Base-by-base conservation (phyloP, 2,888 invertebrate species). In the Lasioglossum villosulum region DNA sequence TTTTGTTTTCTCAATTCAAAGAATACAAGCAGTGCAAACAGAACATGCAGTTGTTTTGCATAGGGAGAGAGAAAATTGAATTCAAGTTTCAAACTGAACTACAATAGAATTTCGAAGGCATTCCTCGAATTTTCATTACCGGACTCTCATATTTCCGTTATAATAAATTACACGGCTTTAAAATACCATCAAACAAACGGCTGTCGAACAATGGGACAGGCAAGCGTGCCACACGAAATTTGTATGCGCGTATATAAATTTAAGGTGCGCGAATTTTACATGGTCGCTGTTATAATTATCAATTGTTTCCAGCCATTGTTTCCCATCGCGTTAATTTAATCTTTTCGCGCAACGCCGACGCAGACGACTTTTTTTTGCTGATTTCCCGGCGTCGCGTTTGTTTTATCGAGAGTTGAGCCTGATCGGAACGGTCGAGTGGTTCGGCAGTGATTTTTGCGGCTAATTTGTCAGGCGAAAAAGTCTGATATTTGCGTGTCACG, bases 291-390 rank as follows among this genome's bases (percentile, higher is more conserved):
- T 56, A 66, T 81, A 86, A 86, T 86, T 86, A 76, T 75, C 59
- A 86, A 86, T 86, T 87, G 86, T 86, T 80, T 78, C 66, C 76
- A n/a, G 39, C 63, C 45, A 56, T 80, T 77, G 72, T 77, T 56
- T 59, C 16, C 66, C 34, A 72, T 63, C 45, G 27, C 30, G 80
- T 75, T 86, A 82, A 86, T 82, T 86, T 86, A 82, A 82, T 75
- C 63, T 34, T n/a, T 68, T 14, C 68, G 68, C 34, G 66, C 34
- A 16, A 39, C 68, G 37, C 23, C 12, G 37, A n/a, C 42, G 66
- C 48, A 39, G 73, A 63, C 12, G 27, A 78, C 70, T 83, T 70
- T 68, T 70, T 63, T 59, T 30, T 30, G 66, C 30, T 14, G 23
- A n/a, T 56, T 79, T 77, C 74, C 75, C 39, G 34, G 59, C 75